Base-by-base conservation (phyloP, 2,888 invertebrate genomes). In the Diloba caeruleocephala region DNA sequence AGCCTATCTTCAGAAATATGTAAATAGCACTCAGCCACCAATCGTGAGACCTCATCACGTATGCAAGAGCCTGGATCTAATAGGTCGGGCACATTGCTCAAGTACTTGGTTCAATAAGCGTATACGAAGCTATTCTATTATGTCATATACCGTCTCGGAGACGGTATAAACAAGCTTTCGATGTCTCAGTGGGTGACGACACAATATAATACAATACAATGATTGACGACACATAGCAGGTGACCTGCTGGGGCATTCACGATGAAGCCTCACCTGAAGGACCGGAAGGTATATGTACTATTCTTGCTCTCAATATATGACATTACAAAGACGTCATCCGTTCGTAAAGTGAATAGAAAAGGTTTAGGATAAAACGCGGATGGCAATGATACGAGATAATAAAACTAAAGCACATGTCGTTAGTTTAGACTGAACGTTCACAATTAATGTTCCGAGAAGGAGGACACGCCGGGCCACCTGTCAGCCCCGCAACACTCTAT, bases 81-180 rank as follows among this genome's bases (percentile, higher is more conserved):
- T 13, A 31, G 36, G 26, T 5, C 12, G 19, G 43, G 29, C 34
- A n/a, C n/a, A 15, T 14, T 8, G 36, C 15, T 31, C 25, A 21
- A 44, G 53, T 44, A 37, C n/a, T n/a, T n/a, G n/a, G n/a, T n/a
- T 53, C 14, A 31, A 36, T 34, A 9, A 54, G 43, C 36, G 19
- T 12, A 21, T 9, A 9, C 19, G 13, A 29, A 2, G 25, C 13
- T 13, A 15, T 34, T 43, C 55, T 32, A 19, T 43, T 32, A 37
- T 15, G 26, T n/a, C n/a, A n/a, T n/a, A n/a, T 54, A 32, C 26
- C n/a, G 13, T 25, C 12, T 17, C 34, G 17, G 14, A 5, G n/a
- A 3, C 9, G 1, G 9, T 28, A 10, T 31, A n/a, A 31, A 31
- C 15, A 31, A 4, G 31, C 8, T 29, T 13, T 32, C 32, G 4